A percentile compares a stretch with the other conserved stretches of the same genome.
phyloP scores from a whole-genome alignment of 2,888 invertebrate genomes.

The Leucophenga maculata region DNA sequence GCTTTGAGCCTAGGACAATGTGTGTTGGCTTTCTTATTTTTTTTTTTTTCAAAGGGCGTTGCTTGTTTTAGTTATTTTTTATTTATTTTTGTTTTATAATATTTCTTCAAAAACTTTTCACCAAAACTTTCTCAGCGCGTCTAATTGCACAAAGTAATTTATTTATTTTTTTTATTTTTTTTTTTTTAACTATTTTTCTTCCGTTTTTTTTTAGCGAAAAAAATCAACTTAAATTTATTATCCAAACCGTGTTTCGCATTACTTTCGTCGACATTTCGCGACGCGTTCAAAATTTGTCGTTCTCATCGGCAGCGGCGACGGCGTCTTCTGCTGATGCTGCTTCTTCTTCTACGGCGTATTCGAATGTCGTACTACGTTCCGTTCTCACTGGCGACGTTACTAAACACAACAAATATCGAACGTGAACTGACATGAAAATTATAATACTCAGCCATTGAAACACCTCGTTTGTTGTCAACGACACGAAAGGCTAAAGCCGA shows the following conservation, averaged over 20 bases:
- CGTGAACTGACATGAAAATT: slow-evolving; percentile 69
- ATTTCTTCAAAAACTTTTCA: neutral
- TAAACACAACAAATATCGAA: slow-evolving; percentile 72
- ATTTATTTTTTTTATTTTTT: neutral
- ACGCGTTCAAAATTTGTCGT: neutral
- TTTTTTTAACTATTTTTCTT: neutral
- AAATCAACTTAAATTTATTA: too few species aligned
- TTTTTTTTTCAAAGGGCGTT: neutral
- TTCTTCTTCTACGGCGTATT: slow-evolving; percentile 41
- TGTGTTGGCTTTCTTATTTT: neutral
- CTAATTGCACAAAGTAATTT: neutral
- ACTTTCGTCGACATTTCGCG: neutral
- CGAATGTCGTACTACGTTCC: slow-evolving; percentile 36
- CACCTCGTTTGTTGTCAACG: slow-evolving; percentile 27
- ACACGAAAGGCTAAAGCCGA: slow-evolving; percentile 21
- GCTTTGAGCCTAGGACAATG: too few species aligned
- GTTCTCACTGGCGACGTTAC: slow-evolving; percentile 61
- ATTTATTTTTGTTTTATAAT: neutral
- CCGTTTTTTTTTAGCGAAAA: neutral
- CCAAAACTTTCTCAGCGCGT: too few species aligned
- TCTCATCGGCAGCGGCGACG: neutral
- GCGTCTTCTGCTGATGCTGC: too few species aligned
- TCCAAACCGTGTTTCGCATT: neutral
- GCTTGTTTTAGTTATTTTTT: neutral
- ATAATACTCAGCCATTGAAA: slow-evolving; percentile 43